These are phyloP conservation scores for Oncorhynchus tshawytscha DNA, from an alignment of 2,113 vertebrate species.

Conservation along the genomic window DNA sequence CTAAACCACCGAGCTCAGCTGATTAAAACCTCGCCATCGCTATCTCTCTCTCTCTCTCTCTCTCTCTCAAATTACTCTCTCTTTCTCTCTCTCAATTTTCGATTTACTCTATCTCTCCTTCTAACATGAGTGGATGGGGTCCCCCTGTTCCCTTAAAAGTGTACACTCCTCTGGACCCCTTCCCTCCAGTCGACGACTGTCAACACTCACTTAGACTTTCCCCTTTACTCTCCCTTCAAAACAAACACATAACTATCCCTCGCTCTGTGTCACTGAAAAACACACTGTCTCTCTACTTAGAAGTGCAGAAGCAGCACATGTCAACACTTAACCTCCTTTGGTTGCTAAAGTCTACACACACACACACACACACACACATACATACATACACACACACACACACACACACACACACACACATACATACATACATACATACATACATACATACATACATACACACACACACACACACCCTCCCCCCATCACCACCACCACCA, in stretches of 20 bases:
- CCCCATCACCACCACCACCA: constrained; percentile 13
- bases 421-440: background rate
- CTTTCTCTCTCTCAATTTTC: background rate
- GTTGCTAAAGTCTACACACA: background rate
- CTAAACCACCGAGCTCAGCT: constrained; percentile 13
- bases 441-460: background rate
- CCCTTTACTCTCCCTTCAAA: constrained; percentile 11
- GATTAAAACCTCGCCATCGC: constrained; percentile 17
- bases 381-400: constrained; percentile 11
- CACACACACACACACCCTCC: background rate
- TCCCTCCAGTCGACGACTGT: constrained; percentile 69
- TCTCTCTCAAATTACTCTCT: background rate
- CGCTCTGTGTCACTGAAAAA: background rate
- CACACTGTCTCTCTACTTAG: constrained; percentile 5
- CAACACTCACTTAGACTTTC: background rate
- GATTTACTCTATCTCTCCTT: no score
- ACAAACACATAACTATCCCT: constrained; percentile 28
- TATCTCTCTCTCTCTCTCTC: background rate
- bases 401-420: constrained; percentile 15
- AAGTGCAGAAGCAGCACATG: constrained; percentile 60
- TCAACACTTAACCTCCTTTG: constrained; percentile 39
- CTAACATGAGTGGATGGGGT: constrained; percentile 42
- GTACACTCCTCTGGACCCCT: constrained; percentile 70
- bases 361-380: constrained; percentile 1
- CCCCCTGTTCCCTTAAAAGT: constrained; percentile 56